These are phyloP conservation scores for Mallateleia sp. DNA, from an alignment of 2,888 invertebrate species.

Conservation along the genomic window DNA sequence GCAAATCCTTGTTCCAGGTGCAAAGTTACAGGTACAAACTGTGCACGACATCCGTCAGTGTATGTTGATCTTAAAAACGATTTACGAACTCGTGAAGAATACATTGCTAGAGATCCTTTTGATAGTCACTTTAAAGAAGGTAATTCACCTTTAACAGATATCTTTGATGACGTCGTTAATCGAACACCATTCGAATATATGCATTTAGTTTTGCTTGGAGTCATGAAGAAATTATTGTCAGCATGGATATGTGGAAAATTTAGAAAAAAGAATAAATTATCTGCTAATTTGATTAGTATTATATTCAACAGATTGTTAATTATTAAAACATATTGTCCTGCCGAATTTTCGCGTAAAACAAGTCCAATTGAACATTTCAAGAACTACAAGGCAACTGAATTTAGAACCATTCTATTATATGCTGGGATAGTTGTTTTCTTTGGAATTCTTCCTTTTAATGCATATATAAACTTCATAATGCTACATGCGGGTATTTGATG, in stretches of 20 bases:
- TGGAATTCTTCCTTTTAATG: slow-evolving; percentile 35
- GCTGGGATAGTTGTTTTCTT: slow-evolving; percentile 28
- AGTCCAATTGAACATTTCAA: no score
- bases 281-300: neutral
- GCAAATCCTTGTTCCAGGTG: slow-evolving; percentile 23
- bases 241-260: slow-evolving; percentile 38
- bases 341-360: no score
- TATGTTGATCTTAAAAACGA: slow-evolving; percentile 8
- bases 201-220: no score
- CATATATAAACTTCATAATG: slow-evolving; percentile 28
- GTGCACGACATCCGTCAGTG: slow-evolving; percentile 2
- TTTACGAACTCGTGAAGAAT: slow-evolving; percentile 33
- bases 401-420: slow-evolving; percentile 20
- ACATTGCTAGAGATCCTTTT: neutral
- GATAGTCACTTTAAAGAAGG: slow-evolving; percentile 49
- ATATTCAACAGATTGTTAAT: no score
- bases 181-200: slow-evolving; percentile 57
- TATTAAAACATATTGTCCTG: no score
- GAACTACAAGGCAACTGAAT: slow-evolving; percentile 49
- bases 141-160: slow-evolving; percentile 1
- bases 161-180: slow-evolving; percentile 36
- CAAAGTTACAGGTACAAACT: slow-evolving; percentile 21
- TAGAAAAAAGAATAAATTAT: slow-evolving; percentile 13
- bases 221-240: slow-evolving; percentile 4
- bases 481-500: slow-evolving; percentile 41